phyloP scores from a whole-genome alignment of 2,797 vertebrate species.

The Lagorchestes hirsutus region DNA sequence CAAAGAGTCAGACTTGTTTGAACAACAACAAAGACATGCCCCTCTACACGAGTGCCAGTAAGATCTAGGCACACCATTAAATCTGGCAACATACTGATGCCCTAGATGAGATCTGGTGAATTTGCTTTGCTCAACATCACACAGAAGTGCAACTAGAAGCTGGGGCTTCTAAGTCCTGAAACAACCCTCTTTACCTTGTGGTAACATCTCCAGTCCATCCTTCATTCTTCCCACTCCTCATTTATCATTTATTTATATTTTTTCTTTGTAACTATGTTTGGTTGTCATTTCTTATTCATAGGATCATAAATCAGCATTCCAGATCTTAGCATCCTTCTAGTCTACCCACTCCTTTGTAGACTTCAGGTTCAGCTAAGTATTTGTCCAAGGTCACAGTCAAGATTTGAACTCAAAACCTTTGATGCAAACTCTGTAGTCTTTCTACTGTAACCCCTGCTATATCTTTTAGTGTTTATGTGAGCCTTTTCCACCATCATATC shows the following conservation, averaged over 20 bases:
- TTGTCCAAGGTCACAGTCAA: not conserved
- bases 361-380: not conserved
- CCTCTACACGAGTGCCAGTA: too few relatives aligned
- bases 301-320: too few relatives aligned
- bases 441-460: not conserved
- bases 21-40: too few relatives aligned
- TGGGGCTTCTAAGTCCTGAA: too few relatives aligned
- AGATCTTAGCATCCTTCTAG: not conserved
- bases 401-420: not conserved
- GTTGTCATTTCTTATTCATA: not conserved
- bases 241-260: not conserved
- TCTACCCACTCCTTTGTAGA: not conserved
- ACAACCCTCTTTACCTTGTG: not conserved
- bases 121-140: not conserved
- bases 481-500: not conserved
- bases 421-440: not conserved
- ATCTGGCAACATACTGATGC: too few relatives aligned
- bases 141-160: not conserved
- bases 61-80: too few relatives aligned
- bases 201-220: not conserved
- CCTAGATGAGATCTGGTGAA: too few relatives aligned
- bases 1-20: not conserved
- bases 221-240: not conserved
- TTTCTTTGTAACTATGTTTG: not conserved
- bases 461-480: not conserved